These are phyloP conservation scores for Salarias fasciatus DNA, from an alignment of 2,797 vertebrate genomes.

Conservation along the genomic window DNA sequence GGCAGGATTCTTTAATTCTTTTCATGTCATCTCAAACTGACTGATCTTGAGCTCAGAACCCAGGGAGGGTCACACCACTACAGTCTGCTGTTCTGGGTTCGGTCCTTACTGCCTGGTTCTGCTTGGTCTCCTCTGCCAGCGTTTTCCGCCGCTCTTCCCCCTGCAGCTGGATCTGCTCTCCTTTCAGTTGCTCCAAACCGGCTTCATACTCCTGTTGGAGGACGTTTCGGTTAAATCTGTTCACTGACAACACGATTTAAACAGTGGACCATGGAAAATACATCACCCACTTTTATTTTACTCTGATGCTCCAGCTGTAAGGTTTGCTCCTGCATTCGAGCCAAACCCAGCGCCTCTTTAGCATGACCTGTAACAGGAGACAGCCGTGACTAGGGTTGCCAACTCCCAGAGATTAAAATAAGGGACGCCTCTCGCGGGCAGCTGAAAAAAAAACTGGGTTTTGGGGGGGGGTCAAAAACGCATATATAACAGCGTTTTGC, in stretches of 20 bases:
- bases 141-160: slow-evolving; percentile 91
- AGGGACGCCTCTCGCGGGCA: no score
- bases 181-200: slow-evolving; percentile 90
- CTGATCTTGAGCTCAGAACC: no score
- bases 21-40: no score
- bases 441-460: no score
- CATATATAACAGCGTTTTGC: no score
- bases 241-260: not conserved
- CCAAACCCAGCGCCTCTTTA: slow-evolving; percentile 87
- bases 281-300: slow-evolving; percentile 86
- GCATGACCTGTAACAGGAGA: slow-evolving; percentile 90
- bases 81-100: no score
- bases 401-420: no score
- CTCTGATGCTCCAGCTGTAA: slow-evolving; percentile 88
- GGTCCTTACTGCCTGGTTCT: slow-evolving; percentile 87
- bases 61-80: no score
- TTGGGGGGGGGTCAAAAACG: no score
- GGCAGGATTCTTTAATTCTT: no score
- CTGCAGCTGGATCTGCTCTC: slow-evolving; percentile 88
- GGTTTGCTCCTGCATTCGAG: slow-evolving; percentile 90
- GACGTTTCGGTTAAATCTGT: not conserved
- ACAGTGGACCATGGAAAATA: not conserved
- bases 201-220: slow-evolving; percentile 88
- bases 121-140: slow-evolving; percentile 88
- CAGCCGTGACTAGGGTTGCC: no score